Evolutionary conservation across 1,140 invertebrate species (phyloP).

Genomic region (honey bee (Apis mellifera)): Amel_HAv3.1 CM009942.2:4202501-4203000

Average conservation of each 20-base stretch:
- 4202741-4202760: neutral
- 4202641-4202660: neutral
- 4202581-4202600: neutral
- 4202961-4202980: conserved; percentile 39
- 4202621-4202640: neutral
- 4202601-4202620: neutral
- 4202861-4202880: conserved; percentile 54
- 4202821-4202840: conserved; percentile 45
- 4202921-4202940: conserved; percentile 58
- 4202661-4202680: neutral
- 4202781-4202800: conserved; percentile 46
- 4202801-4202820: conserved; percentile 55
- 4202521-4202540: conserved; percentile 44
- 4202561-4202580: neutral
- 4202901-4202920: conserved; percentile 57
- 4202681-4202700: neutral
- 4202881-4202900: conserved; percentile 49
- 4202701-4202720: no score
- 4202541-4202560: conserved; percentile 38
- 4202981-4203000: neutral
- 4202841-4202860: conserved; percentile 6
- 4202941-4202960: conserved; percentile 31
- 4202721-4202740: neutral
- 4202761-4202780: neutral
- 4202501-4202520: conserved; percentile 50